These are phyloP conservation scores for Drosophila helvetica DNA, from an alignment of 2,888 invertebrate genomes.

Conservation along the genomic window DNA sequence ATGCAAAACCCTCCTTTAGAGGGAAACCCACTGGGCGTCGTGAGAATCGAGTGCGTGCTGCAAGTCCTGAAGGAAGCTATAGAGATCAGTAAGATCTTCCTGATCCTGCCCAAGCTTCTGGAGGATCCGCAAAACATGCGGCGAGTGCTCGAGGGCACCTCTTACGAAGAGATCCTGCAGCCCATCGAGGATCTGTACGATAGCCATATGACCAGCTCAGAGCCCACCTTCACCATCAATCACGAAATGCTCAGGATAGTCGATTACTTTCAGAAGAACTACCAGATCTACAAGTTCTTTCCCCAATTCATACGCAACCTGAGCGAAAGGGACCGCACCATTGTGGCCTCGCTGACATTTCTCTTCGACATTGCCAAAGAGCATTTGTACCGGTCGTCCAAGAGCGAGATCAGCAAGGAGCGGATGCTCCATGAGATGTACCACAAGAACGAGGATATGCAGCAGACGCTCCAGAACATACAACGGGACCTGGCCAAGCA, in stretches of 20 bases:
- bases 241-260: conserved; percentile 41
- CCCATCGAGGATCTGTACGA: conserved; percentile 41
- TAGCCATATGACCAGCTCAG: conserved; percentile 6
- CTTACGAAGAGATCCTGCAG: conserved; percentile 35
- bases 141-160: conserved; percentile 11
- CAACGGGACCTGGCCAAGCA: conserved; percentile 30
- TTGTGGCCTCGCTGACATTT: conserved; percentile 48
- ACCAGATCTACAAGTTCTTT: conserved; percentile 42
- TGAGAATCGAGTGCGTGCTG: conserved; percentile 54
- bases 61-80: conserved; percentile 33
- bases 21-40: conserved; percentile 47
- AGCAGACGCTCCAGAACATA: conserved; percentile 18
- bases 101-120: conserved; percentile 57
- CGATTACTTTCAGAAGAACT: conserved; percentile 54
- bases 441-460: conserved; percentile 47
- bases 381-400: conserved; percentile 56
- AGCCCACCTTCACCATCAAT: conserved; percentile 35
- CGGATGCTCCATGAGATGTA: conserved; percentile 55
- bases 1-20: neutral
- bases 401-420: conserved; percentile 59
- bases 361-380: conserved; percentile 44
- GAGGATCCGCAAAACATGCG: conserved; percentile 29
- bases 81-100: conserved; percentile 47
- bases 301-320: conserved; percentile 40
- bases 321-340: conserved; percentile 32